phyloP scores from a whole-genome alignment of 2,888 invertebrate genomes.

The Dusona sp. region DNA sequence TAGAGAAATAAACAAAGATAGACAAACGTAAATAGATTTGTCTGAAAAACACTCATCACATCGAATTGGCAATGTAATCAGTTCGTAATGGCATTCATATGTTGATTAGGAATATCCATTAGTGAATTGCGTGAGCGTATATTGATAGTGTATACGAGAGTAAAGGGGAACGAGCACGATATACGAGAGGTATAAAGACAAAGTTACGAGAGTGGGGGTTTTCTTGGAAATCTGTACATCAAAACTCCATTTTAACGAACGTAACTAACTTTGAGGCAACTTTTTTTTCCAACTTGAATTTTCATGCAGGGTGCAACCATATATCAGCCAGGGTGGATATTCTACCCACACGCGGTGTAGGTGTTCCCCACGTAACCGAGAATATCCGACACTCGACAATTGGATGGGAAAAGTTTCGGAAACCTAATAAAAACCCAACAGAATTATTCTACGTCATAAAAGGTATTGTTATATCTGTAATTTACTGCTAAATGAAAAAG shows the following conservation, averaged over 20 bases:
- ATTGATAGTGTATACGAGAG: constrained; percentile 30
- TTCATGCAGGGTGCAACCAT: neutral
- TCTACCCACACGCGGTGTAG: neutral
- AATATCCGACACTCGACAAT: neutral
- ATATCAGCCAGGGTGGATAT: neutral
- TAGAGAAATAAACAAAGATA: neutral
- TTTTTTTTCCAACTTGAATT: neutral
- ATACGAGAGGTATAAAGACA: neutral
- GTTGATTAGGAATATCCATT: constrained; percentile 57
- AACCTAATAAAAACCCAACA: neutral
- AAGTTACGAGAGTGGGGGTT: neutral
- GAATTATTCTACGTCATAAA: neutral
- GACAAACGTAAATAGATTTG: neutral
- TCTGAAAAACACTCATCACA: neutral
- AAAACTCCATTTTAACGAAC: neutral
- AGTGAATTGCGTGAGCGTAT: constrained; percentile 41
- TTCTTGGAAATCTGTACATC: neutral
- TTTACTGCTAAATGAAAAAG: neutral
- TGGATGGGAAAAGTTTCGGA: neutral
- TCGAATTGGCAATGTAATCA: constrained; percentile 51
- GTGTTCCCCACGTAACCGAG: neutral
- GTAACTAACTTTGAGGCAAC: neutral
- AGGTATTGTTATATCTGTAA: neutral
- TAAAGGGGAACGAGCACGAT: neutral
- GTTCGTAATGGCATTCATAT: constrained; percentile 7